These are phyloP conservation scores for Camponotus floridanus DNA, from an alignment of 1,140 invertebrate genomes.

Conservation along the genomic window DNA sequence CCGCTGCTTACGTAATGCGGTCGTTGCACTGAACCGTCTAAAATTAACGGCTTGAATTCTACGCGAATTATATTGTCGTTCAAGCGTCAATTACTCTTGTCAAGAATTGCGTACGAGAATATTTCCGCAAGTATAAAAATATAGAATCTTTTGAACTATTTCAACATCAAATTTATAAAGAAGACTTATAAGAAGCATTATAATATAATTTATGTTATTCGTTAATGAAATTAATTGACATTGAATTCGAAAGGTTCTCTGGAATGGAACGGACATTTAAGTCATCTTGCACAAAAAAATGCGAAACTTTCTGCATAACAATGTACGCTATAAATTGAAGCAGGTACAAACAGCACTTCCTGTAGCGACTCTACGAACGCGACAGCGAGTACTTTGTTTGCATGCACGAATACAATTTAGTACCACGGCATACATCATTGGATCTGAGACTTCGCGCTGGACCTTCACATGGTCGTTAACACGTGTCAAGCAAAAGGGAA, in stretches of 20 bases:
- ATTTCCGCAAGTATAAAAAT: constrained; percentile 8
- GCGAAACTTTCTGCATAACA: not conserved
- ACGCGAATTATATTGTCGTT: constrained; percentile 13
- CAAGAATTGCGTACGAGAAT: not conserved
- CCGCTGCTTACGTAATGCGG: constrained; percentile 49
- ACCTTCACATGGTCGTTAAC: constrained; percentile 25
- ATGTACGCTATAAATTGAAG: not conserved
- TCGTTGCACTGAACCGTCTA: constrained; percentile 47
- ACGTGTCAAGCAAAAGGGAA: constrained; percentile 1
- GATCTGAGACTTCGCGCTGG: not conserved
- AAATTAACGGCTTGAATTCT: constrained; percentile 27
- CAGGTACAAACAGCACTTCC: not conserved
- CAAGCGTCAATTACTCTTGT: constrained; percentile 2
- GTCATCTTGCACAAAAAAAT: not conserved
- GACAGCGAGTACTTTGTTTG: not conserved
- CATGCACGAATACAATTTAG: constrained; percentile 1
- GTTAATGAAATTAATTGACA: not conserved
- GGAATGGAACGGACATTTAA: not conserved
- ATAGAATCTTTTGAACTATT: not conserved
- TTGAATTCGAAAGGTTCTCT: not conserved
- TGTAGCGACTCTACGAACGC: not conserved
- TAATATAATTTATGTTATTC: not conserved
- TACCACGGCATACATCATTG: constrained; percentile 10
- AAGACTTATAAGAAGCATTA: not conserved
- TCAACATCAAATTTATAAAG: not conserved